phyloP scores from a whole-genome alignment of 1,140 invertebrate genomes.

The Pseudomyrmex dendroicus region DNA sequence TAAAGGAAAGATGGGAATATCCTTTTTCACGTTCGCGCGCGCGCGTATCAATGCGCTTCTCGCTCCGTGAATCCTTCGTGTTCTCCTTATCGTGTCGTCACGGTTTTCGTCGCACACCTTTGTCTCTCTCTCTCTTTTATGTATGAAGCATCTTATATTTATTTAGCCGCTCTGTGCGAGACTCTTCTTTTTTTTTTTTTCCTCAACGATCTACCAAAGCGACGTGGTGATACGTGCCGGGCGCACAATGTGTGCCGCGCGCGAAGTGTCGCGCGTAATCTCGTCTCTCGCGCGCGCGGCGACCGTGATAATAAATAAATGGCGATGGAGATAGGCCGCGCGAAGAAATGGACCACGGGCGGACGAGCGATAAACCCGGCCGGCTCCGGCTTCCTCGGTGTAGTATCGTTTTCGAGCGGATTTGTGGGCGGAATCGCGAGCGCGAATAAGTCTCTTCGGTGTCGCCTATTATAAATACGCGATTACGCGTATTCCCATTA shows the following conservation, averaged over 20 bases:
- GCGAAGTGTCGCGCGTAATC: conserved; percentile 29
- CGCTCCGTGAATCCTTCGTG: not conserved
- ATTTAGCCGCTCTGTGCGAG: not conserved
- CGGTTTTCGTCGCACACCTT: not conserved
- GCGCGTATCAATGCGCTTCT: not conserved
- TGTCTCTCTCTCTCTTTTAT: not conserved
- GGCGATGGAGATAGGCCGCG: conserved; percentile 54
- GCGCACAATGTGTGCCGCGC: conserved; percentile 25
- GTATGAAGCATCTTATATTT: not conserved
- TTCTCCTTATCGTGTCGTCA: not conserved
- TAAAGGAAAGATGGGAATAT: not conserved
- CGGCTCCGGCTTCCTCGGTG: conserved; percentile 1
- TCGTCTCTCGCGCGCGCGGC: not conserved
- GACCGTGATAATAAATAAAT: conserved; percentile 62
- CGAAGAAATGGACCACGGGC: conserved; percentile 66
- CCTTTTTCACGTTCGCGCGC: not conserved
- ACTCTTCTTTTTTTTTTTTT: not conserved
- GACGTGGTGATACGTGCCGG: not conserved
- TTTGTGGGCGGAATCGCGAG: conserved; percentile 63
- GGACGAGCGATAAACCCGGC: conserved; percentile 57
- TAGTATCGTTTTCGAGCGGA: conserved; percentile 58
- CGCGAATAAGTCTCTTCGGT: conserved; percentile 47
- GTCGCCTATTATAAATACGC: conserved; percentile 59
- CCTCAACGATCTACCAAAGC: not conserved
- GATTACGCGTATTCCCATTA: conserved; percentile 44